Conservation (phyloP, 2,888 invertebrate species). For the Elegia similella region DNA sequence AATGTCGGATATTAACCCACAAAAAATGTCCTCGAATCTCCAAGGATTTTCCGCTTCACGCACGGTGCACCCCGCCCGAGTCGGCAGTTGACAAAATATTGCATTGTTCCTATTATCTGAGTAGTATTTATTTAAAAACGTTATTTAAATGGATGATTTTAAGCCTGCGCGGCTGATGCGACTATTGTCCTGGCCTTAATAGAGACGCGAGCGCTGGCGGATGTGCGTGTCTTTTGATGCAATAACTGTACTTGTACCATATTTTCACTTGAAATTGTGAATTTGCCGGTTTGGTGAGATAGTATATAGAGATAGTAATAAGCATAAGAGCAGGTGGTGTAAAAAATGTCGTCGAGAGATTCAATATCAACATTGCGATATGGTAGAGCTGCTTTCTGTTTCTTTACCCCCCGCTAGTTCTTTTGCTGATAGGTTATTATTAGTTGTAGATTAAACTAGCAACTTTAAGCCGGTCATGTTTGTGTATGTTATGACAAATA, state of each 20-base stretch:
- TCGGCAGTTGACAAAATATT: constrained; percentile 82
- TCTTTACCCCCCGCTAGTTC: no score
- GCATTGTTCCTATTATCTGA: constrained; percentile 80
- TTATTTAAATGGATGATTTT: constrained; percentile 82
- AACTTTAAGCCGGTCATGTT: no score
- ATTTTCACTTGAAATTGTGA: not conserved
- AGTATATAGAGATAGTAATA: not conserved
- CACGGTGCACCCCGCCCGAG: constrained; percentile 73
- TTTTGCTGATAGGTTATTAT: no score
- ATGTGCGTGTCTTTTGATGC: constrained; percentile 41
- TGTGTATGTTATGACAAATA: no score
- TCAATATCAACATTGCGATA: not conserved
- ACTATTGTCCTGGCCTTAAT: constrained; percentile 68
- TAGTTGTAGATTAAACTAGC: no score
- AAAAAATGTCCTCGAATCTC: constrained; percentile 80
- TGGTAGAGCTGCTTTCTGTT: no score
- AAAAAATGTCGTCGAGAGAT: not conserved
- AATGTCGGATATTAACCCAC: constrained; percentile 81
- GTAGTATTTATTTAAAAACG: constrained; percentile 81
- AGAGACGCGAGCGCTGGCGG: constrained; percentile 52
- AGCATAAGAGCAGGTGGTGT: not conserved
- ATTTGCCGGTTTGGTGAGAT: not conserved
- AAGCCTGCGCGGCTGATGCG: constrained; percentile 71
- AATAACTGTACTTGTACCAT: constrained; percentile 24
- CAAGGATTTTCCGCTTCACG: constrained; percentile 82